Evolutionary conservation across 1,140 invertebrate species (phyloP).

Genomic region (Listronotus bonariensis): DNA sequence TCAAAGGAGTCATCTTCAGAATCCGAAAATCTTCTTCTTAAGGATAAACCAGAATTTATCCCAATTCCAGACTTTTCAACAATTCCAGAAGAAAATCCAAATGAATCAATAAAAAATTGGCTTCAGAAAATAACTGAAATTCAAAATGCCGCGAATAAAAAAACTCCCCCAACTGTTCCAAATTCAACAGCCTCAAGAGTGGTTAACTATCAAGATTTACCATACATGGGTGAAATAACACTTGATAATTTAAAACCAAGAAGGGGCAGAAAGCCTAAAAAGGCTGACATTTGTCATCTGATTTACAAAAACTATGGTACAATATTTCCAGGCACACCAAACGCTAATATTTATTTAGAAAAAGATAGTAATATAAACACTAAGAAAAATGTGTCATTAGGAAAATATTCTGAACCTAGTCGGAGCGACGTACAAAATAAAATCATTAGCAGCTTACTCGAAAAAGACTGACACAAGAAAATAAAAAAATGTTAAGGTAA

Average conservation of each 20-base stretch:
- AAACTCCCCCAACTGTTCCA: conserved; percentile 21
- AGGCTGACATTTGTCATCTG: conserved; percentile 87
- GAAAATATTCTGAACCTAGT: conserved; percentile 47
- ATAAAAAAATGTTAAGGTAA: conserved; percentile 49
- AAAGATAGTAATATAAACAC: conserved; percentile 40
- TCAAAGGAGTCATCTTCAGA: conserved; percentile 44
- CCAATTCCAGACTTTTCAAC: conserved; percentile 26
- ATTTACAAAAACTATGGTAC: conserved; percentile 90
- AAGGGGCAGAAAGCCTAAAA: conserved; percentile 84
- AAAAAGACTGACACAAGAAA: conserved; percentile 70
- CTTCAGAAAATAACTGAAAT: conserved; percentile 69
- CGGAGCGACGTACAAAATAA: conserved; percentile 70
- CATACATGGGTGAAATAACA: conserved; percentile 90
- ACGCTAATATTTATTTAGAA: conserved; percentile 57
- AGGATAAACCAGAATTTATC: conserved; percentile 13
- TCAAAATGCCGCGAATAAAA: conserved; percentile 47
- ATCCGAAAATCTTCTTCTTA: conserved; percentile 9
- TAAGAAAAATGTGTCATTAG: conserved; percentile 45
- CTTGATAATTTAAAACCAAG: conserved; percentile 82
- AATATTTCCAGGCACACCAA: conserved; percentile 74
- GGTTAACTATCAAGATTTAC: conserved; percentile 79
- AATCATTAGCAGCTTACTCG: conserved; percentile 70
- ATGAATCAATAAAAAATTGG: conserved; percentile 73
- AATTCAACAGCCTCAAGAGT: conserved; percentile 58
- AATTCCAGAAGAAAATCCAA: conserved; percentile 51